Evolutionary conservation across 2,888 invertebrate genomes (phyloP), one percentile per base, ranked within the genome.

Genomic region (Merodon equestris): DNA sequence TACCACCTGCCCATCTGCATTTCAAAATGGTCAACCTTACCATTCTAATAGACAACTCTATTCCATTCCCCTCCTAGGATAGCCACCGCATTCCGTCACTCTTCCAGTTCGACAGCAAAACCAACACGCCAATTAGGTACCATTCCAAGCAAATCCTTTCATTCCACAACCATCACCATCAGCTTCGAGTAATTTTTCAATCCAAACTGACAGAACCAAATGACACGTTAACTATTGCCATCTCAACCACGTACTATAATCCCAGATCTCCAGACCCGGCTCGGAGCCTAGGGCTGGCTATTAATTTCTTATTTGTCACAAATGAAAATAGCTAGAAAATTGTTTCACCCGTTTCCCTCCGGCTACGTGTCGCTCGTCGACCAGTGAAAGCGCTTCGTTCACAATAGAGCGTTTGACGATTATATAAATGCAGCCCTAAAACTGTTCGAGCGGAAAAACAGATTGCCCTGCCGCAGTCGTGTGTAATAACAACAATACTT

Each of bases 261-360:
- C 53, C 44, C 61, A 63, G 63, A 27, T 27, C 7, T 27, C 27
- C 2, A 27, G 27, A 27, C 27, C 27, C 2, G 27, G 27, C 27
- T 27, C 27, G 27, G 27, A 27, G 27, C 27, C 3, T 7, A 27
- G 27, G 27, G 27, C 40, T 44, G 48, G 27, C 81, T 75, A 81
- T 81, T 81, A 81, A 81, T 75, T 81, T 81, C 75, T 64, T 66
- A 81, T 81, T 81, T 81, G 81, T 81, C 81, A 81, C 71, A 81
- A 71, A 71, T 75, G 75, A 81, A 81, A 75, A 70, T 79, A 70
- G 68, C 60, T 70, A 68, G 79, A 74, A 79, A 74, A 79, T 74
- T 68, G 73, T 67, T 73, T 73, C 58, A 53, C 51, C 7, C 63
- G 38, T 51, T 54, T 71, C 17, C 14, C 36, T 53, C 34, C 14